A percentile compares a stretch with the other conserved stretches of the same genome.
Evolutionary conservation across 2,888 invertebrate species (phyloP).

Genomic region (Caenorhabditis sp.): DNA sequence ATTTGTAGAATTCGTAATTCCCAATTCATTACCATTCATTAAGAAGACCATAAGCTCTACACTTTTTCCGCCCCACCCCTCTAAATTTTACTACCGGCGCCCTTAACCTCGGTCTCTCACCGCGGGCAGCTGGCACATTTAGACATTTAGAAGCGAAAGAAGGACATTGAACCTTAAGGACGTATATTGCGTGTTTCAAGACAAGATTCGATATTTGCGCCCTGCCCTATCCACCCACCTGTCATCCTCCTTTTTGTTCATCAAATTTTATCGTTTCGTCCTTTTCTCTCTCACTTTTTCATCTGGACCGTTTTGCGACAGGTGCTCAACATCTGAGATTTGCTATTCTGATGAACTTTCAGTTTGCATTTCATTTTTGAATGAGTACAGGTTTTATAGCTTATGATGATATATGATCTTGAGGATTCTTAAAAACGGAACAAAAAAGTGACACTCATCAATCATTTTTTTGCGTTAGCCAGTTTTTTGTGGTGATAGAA

Average conservation of each 20-base stretch:
- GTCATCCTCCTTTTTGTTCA: constrained; percentile 27
- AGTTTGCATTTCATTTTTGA: not conserved
- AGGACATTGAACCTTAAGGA: constrained; percentile 32
- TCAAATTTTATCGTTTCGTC: not conserved
- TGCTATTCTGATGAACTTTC: not conserved
- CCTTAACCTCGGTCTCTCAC: not conserved
- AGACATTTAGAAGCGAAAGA: constrained; percentile 10
- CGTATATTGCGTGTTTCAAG: constrained; percentile 60
- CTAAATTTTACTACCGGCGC: not conserved
- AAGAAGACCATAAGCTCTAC: no score
- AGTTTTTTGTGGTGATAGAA: constrained; percentile 9
- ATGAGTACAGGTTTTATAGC: constrained; percentile 7
- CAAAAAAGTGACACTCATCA: not conserved
- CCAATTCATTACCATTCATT: not conserved
- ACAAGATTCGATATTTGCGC: constrained; percentile 36
- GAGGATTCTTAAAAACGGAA: not conserved
- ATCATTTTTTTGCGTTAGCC: constrained; percentile 3
- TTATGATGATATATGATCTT: not conserved
- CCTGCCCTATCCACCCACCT: constrained; percentile 31
- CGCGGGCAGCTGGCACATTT: constrained; percentile 38
- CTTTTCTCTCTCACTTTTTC: not conserved
- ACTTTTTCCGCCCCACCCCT: constrained; percentile 9
- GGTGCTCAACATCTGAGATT: constrained; percentile 39
- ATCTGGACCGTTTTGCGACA: constrained; percentile 13
- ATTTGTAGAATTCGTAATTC: no score